Evolutionary conservation across 53 echinoderm and acorn worm genomes (phyloP), one percentile per base, ranked within the genome.

Genomic region (Paracentrotus lividus): DNA sequence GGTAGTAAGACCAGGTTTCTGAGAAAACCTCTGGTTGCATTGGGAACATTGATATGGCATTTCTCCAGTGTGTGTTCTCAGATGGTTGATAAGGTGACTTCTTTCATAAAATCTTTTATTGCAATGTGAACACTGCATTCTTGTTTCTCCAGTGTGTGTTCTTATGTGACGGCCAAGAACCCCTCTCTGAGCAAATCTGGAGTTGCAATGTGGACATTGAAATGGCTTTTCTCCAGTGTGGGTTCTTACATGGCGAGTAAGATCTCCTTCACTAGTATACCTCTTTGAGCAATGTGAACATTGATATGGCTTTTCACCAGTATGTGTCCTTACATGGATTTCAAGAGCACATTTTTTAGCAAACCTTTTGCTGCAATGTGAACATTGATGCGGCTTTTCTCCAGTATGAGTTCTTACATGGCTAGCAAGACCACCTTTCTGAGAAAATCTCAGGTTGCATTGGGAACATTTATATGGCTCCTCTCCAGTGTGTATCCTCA

Each of bases 311-410:
- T 34, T n/a, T n/a, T 69, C 69, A 3, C 69, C 69, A 0, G 69
- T 69, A 34, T 69, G 69, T 29, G 7, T 34, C 15, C 24, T 4
- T 31, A 69, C 9, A 32, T 69, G 69, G 24, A 12, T 69, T 32
- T 8, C 12, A 27, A 69, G 34, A 32, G n/a, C n/a, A 21, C 69
- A 69, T 69, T 13, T 34, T 12, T 69, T 69, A 9, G 5, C 31
- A 15, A 69, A 69, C 5, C 31, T 34, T 34, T 31, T 33, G 5
- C 12, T 32, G 24, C 69, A 69, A 32, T 69, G 24, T 34, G 36
- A 31, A 69, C 69, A 69, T 69, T 69, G 31, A 69, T 69, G 33
- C 33, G 69, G 69, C 33, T 8, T 69, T 69, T 69, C 69, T 34
- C 69, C 69, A 10, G 69, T 69, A 34, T 69, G 69, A 0, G 9